A percentile compares a stretch with the other conserved stretches of the same genome.
Evolutionary conservation across 2,888 invertebrate species (phyloP).

Genomic region (Cheilosia urbana): DNA sequence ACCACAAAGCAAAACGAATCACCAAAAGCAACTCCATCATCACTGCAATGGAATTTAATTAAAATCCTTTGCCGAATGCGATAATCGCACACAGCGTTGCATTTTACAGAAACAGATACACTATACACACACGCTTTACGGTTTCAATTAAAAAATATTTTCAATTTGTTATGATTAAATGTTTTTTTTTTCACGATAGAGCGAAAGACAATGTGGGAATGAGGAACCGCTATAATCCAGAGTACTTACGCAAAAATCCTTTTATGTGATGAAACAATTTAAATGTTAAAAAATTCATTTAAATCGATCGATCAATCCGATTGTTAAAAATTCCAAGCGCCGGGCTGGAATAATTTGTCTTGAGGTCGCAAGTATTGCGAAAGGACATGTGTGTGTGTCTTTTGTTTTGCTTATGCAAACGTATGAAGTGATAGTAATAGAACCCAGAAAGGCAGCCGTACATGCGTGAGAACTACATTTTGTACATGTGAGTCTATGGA

Average conservation of each 20-base stretch:
- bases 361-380: constrained; percentile 6
- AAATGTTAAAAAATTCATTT: constrained; percentile 75
- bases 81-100: constrained; percentile 60
- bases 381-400: not conserved
- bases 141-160: constrained; percentile 73
- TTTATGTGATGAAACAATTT: constrained; percentile 75
- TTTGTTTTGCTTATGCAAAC: not conserved
- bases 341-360: constrained; percentile 49
- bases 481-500: too few species aligned
- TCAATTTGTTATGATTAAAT: constrained; percentile 75
- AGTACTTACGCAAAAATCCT: constrained; percentile 72
- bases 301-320: constrained; percentile 73
- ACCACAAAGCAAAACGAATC: constrained; percentile 65
- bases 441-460: too few species aligned
- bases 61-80: constrained; percentile 72
- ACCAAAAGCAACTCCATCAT: constrained; percentile 70
- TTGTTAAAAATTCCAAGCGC: constrained; percentile 44
- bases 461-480: too few species aligned
- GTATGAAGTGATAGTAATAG: not conserved
- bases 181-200: constrained; percentile 64
- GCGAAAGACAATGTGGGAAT: constrained; percentile 49
- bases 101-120: constrained; percentile 2
- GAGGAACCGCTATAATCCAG: constrained; percentile 61
- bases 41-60: constrained; percentile 72
- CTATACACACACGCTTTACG: constrained; percentile 49